These are phyloP conservation scores for Phaedon cochleariae DNA, from an alignment of 2,888 invertebrate genomes.

Conservation along the genomic window DNA sequence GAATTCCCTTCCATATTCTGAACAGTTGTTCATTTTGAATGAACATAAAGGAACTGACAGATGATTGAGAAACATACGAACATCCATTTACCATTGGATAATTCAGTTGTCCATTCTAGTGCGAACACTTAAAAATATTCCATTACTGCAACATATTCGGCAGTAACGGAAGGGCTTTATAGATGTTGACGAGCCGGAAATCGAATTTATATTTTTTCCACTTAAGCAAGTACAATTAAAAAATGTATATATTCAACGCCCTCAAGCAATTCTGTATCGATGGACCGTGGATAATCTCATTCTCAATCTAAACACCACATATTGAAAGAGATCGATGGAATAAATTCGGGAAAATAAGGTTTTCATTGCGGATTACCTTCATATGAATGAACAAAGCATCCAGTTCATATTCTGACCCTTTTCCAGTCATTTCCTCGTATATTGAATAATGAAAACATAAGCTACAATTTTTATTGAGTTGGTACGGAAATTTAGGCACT, in stretches of 20 bases:
- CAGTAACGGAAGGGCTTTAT: constrained; percentile 15
- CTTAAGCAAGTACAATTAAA: constrained; percentile 54
- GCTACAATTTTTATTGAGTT: no score
- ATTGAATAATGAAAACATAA: no score
- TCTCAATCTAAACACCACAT: constrained; percentile 55
- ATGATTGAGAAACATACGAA: not conserved
- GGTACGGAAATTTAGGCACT: no score
- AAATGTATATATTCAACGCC: constrained; percentile 52
- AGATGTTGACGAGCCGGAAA: constrained; percentile 35
- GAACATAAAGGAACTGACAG: not conserved
- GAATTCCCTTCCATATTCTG: no score
- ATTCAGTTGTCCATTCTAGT: constrained; percentile 13
- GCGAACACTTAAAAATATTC: constrained; percentile 15
- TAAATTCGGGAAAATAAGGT: constrained; percentile 38
- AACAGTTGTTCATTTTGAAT: not conserved
- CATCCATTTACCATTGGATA: constrained; percentile 12
- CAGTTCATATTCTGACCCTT: not conserved
- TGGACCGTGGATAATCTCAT: constrained; percentile 59
- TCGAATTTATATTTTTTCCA: constrained; percentile 47
- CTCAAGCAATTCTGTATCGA: constrained; percentile 56
- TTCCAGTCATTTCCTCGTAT: not conserved
- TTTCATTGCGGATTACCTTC: constrained; percentile 28
- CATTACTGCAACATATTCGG: constrained; percentile 12
- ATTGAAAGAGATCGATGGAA: constrained; percentile 46
- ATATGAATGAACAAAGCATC: constrained; percentile 7